Evolutionary conservation across 2,888 invertebrate species (phyloP), one percentile per base, ranked within the genome.

Genomic region (Tenthredo notha): DNA sequence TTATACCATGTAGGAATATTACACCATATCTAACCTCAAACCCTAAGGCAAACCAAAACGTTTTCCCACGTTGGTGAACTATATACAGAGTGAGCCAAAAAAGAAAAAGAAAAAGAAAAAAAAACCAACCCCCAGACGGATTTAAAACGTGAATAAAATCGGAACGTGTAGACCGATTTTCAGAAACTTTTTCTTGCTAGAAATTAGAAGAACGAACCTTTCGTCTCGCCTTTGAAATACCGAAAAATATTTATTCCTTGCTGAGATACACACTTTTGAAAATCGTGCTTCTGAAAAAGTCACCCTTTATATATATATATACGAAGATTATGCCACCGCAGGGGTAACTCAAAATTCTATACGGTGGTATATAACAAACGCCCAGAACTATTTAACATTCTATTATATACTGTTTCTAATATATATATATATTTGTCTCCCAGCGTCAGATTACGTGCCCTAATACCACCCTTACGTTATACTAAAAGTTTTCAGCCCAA

Each of bases 361-460:
- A 61, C 25, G 10, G 9, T 10, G 10, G 43, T 61, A 4, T 10
- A 25, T 10, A 61, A 29, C 70, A 70, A 21, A 70, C 50, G 12
- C 12, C 10, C 15, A 9, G 3, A 21, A 70, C 25, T 37, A 70
- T 37, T 18, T 37, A 37, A 70, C 33, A 15, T 7, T 70, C 18
- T 18, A 33, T 29, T 70, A 37, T 70, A 70, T 37, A 33, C 18
- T 50, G 50, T 50, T 50, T 50, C 50, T 6, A 50, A 50, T 12
- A 58, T 25, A 54, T 85, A 50, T 12, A 58, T 25, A 54, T 85
- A 65, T 86, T 85, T 84, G 85, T 86, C 87, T 85, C 86, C 75
- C 47, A 77, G 87, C 87, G 87, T 89, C 87, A 85, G 87, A 89
- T 89, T 89, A 89, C 89, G 6, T 61, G 12, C 61, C 29, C 72